These are phyloP conservation scores for Polypterus senegalus DNA, from an alignment of 2,113 vertebrate genomes.

Conservation along the genomic window DNA sequence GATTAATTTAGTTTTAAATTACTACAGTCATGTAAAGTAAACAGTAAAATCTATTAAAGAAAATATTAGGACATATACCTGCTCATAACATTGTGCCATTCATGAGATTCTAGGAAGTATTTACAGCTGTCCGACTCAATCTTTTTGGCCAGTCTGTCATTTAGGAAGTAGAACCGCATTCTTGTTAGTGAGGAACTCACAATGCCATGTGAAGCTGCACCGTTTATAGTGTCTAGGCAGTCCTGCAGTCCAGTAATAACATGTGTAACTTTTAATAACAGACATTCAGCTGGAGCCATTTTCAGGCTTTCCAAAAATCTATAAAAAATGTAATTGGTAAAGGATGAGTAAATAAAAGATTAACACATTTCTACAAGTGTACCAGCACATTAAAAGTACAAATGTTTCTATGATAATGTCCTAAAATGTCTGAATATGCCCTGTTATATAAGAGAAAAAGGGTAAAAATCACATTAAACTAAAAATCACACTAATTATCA, in stretches of 20 bases:
- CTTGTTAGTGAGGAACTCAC: slow-evolving; percentile 66
- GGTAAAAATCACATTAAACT: slow-evolving; percentile 8
- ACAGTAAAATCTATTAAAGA: neutral
- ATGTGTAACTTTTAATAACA: slow-evolving; percentile 52
- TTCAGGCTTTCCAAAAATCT: slow-evolving; percentile 64
- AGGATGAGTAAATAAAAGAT: no score
- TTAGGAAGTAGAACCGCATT: slow-evolving; percentile 72
- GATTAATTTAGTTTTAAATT: no score
- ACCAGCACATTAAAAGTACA: no score
- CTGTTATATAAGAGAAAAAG: no score
- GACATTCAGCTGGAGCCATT: slow-evolving; percentile 56
- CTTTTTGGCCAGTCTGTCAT: slow-evolving; percentile 62
- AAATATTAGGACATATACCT: slow-evolving; percentile 47
- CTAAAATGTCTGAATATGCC: no score
- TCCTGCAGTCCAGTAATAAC: slow-evolving; percentile 53
- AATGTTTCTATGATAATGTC: no score
- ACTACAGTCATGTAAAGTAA: neutral
- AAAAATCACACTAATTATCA: slow-evolving; percentile 12
- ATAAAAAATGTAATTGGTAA: slow-evolving; percentile 9
- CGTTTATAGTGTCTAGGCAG: slow-evolving; percentile 57
- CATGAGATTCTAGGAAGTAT: slow-evolving; percentile 44
- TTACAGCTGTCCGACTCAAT: slow-evolving; percentile 37
- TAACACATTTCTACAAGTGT: no score
- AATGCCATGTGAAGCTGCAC: slow-evolving; percentile 63
- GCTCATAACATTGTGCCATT: slow-evolving; percentile 63